Evolutionary conservation across 35 echinoderm and acorn worm species (phyloP), one percentile per base, ranked within the genome.

Genomic region (Apostichopus parvimensis): DNA sequence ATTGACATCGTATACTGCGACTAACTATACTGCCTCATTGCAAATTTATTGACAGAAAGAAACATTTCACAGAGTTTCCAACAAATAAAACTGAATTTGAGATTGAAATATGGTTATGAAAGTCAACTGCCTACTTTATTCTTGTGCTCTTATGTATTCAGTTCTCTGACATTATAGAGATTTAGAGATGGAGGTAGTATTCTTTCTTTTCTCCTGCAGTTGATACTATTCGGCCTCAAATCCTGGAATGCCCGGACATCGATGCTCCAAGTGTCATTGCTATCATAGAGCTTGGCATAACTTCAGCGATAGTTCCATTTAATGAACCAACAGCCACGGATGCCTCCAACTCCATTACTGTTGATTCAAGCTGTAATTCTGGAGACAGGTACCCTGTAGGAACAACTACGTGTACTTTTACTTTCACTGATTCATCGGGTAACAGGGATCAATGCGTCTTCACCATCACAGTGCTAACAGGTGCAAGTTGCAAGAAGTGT

Each of bases 361-460:
- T 56, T 4, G 52, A 14, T 54, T 53, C 80, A 56, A 82, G 6
- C 52, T 82, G 80, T 55, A 28, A 21, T 8, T 82, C 80, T n/a
- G 80, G 80, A 56, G 80, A 82, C 52, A 82, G 52, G 6, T 82
- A 18, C 52, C 80, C 80, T 82, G 80, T 56, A 56, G 80, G 80
- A 14, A 57, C 9, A n/a, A 82, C 80, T 82, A 18, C 52, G 1
- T 82, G 80, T 55, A 56, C 53, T 12, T 54, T 54, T 57, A 82
- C 52, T 82, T 82, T 82, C 80, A 82, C 80, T 20, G 80, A 82
- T 57, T 6, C 45, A 5, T 82, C 80, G 54, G 52, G 80, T 3
- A 82, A 82, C 80, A 54, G 53, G 12, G 80, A 14, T 54, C 8
- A 3, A 8, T 82, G 80, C 56, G 52, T 14, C 11, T 82, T 56